These are phyloP conservation scores for Bradypus variegatus DNA, from an alignment of 2,797 vertebrate genomes.

Conservation along the genomic window DNA sequence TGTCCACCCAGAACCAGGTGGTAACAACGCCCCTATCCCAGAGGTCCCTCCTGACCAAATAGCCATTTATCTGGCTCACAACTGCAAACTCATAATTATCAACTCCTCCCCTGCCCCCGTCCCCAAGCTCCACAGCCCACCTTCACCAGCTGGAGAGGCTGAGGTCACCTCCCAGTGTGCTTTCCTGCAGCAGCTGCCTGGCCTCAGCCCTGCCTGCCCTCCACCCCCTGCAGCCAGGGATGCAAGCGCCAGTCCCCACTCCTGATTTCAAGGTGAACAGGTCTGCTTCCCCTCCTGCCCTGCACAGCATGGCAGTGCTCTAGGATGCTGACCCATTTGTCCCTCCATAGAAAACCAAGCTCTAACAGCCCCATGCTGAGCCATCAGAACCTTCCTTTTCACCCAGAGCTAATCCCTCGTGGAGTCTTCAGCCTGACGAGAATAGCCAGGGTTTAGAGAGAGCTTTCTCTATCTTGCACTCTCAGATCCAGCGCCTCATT, in stretches of 20 bases:
- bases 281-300: neutral
- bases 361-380: neutral
- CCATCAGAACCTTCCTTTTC: neutral
- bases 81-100: neutral
- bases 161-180: neutral
- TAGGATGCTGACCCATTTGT: neutral
- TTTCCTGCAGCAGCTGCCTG: neutral
- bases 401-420: conserved; percentile 8
- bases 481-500: conserved; percentile 45
- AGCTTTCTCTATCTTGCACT: neutral
- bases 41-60: neutral
- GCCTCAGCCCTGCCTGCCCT: neutral
- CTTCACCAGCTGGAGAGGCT: neutral
- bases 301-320: neutral
- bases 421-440: neutral
- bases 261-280: neutral
- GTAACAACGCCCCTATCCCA: neutral
- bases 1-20: neutral
- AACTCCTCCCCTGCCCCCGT: neutral
- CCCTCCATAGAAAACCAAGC: neutral
- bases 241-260: neutral
- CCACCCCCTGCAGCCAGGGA: neutral
- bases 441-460: conserved; percentile 11
- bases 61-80: conserved; percentile 31
- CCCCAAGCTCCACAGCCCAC: neutral